Evolutionary conservation across 2,113 vertebrate species (phyloP).

Genomic region (Coptodon bakossiorum): DNA sequence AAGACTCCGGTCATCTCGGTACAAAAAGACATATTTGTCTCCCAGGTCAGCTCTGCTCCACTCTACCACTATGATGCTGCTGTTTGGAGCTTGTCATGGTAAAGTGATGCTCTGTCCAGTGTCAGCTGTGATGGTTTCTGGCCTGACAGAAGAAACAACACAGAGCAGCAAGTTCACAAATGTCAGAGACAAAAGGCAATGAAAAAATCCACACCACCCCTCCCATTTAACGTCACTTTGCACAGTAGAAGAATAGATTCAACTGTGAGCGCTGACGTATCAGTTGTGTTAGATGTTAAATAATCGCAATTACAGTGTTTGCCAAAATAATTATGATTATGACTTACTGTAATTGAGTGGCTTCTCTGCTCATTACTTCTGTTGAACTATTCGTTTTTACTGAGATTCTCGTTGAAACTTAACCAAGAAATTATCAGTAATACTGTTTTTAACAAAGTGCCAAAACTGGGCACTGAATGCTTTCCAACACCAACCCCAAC

Average conservation of each 20-base stretch:
- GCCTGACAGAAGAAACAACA: neutral
- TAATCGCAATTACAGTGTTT: neutral
- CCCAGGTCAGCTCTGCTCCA: neutral
- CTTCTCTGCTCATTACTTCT: neutral
- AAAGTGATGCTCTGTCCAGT: rapidly evolving
- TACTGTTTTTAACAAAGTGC: neutral
- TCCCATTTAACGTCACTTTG: too few relatives aligned
- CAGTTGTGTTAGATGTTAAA: rapidly evolving
- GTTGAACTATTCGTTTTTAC: neutral
- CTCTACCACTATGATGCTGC: rapidly evolving
- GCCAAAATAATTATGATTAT: neutral
- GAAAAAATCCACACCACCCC: too few relatives aligned
- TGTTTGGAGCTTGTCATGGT: neutral
- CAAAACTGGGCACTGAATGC: rapidly evolving
- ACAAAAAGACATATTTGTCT: rapidly evolving
- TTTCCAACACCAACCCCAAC: too few relatives aligned
- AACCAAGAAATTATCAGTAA: neutral
- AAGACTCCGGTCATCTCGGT: rapidly evolving
- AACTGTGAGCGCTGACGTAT: neutral
- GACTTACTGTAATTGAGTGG: rapidly evolving
- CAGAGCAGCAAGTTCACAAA: neutral
- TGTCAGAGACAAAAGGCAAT: rapidly evolving
- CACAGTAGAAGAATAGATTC: too few relatives aligned
- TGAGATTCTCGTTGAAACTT: too few relatives aligned
- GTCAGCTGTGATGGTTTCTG: neutral